Base-by-base conservation (phyloP, 2,113 vertebrate species). In the Eolophus roseicapilla region DNA sequence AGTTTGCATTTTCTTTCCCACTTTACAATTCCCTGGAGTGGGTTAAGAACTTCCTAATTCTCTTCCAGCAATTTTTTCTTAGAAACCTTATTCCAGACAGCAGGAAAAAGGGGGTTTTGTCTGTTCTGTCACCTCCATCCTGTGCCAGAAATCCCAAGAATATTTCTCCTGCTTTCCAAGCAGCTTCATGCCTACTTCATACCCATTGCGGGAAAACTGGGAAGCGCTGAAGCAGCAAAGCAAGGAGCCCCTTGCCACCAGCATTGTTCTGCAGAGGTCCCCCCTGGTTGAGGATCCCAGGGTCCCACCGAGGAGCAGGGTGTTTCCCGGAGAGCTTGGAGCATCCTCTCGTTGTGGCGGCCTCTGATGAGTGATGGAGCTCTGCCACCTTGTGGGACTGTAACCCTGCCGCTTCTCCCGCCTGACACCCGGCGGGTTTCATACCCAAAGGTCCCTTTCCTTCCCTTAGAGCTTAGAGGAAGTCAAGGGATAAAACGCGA, bases 321-420 rank as follows among this genome's bases (percentile, higher is more conserved):
- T 5, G 4, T 39, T 71, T 28, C 35, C 76, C 3, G 80, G 10
- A 1, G 37, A 20, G 18, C 8, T 50, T 0, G 35, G 15, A 2
- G 65, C 82, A 20, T 47, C 49, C 27, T n/a, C 43, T 11, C 1
- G 2, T 27, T 5, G 7, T 9, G 2, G 53, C 1, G 1, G 35
- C 65, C 1, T 55, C 25, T 7, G 3, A 81, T 90, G 80, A 46
- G 86, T 9, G 86, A 55, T 86, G 83, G 80, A 96, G 95, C 83
- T 80, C 94, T 89, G 94, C 95, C 96, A 95, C 95, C 96, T 96
- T 55, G 92, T 95, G 95, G 96, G 90, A n/a, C 7, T 82, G 17
- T 28, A 43, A 12, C 76, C 59, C 62, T 39, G 64, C 13, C 10
- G 2, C 70, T 63, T 52, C 50, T 2, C 7, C 62, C 25, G 2